These are phyloP conservation scores for Drosophila arawakana DNA, from an alignment of 1,140 invertebrate species.

Conservation along the genomic window DNA sequence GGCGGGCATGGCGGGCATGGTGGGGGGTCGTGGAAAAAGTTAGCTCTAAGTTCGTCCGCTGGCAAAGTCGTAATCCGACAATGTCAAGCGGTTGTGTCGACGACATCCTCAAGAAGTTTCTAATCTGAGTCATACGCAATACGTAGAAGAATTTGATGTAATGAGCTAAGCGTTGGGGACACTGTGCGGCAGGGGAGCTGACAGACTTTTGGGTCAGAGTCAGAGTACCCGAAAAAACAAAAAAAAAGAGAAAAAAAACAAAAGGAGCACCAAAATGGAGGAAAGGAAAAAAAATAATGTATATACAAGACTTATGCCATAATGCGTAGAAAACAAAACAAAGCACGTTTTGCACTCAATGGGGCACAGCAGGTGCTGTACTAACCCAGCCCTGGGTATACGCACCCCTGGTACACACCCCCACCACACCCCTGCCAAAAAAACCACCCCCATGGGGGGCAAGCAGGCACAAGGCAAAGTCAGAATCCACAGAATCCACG, in stretches of 20 bases:
- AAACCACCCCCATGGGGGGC: background rate
- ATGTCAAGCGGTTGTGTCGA: constrained; percentile 47
- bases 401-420: background rate
- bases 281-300: background rate
- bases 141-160: constrained; percentile 49
- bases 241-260: background rate
- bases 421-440: background rate
- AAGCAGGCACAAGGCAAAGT: background rate
- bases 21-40: constrained; percentile 18
- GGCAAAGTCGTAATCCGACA: constrained; percentile 41
- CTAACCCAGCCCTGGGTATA: constrained; percentile 9
- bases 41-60: constrained; percentile 7
- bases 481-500: constrained; percentile 12
- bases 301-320: constrained; percentile 52
- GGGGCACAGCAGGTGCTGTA: constrained; percentile 51
- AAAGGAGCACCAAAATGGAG: constrained; percentile 24
- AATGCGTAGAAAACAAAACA: constrained; percentile 60
- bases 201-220: too few species aligned
- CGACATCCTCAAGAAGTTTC: constrained; percentile 42
- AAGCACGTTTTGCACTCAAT: constrained; percentile 66
- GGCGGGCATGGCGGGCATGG: too few species aligned
- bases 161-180: constrained; percentile 42
- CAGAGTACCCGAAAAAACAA: background rate
- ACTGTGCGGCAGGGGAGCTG: too few species aligned
- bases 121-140: constrained; percentile 57